Conservation (phyloP, 2,888 invertebrate species). For the Colostygia pectinataria region DNA sequence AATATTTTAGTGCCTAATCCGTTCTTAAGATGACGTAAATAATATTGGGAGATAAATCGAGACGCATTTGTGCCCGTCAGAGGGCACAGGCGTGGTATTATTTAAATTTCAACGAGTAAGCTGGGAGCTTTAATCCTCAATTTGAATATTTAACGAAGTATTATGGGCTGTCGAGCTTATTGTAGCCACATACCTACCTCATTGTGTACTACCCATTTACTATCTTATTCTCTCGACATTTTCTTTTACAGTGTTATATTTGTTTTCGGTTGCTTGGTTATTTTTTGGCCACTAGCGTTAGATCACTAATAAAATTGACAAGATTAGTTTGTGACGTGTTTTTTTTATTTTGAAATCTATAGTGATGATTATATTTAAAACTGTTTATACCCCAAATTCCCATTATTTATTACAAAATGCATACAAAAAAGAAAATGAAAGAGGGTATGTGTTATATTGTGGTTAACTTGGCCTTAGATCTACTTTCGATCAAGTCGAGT, state of each 20-base stretch:
- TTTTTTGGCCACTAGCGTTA: not conserved
- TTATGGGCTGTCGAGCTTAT: slow-evolving; percentile 18
- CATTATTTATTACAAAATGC: too few species aligned
- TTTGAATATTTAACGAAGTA: slow-evolving; percentile 46
- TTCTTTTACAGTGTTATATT: too few species aligned
- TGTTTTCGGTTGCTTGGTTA: not conserved
- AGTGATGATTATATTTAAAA: too few species aligned
- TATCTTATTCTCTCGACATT: too few species aligned
- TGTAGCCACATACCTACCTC: not conserved
- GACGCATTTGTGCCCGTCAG: slow-evolving; percentile 53
- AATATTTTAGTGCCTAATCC: slow-evolving; percentile 47
- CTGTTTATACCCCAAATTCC: too few species aligned
- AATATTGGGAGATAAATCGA: slow-evolving; percentile 60
- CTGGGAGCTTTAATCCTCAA: slow-evolving; percentile 50
- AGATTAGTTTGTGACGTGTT: too few species aligned
- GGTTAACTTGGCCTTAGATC: too few species aligned
- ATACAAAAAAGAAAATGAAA: too few species aligned
- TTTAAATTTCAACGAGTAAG: slow-evolving; percentile 65
- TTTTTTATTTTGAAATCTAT: too few species aligned
- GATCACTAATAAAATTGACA: not conserved
- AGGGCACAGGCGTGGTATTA: slow-evolving; percentile 49
- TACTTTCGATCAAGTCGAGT: not conserved
- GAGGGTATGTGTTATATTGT: too few species aligned
- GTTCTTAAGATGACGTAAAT: slow-evolving; percentile 57
- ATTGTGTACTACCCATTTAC: too few species aligned